These are phyloP conservation scores for Cephus rjabovi DNA, from an alignment of 2,888 invertebrate genomes.

Conservation along the genomic window DNA sequence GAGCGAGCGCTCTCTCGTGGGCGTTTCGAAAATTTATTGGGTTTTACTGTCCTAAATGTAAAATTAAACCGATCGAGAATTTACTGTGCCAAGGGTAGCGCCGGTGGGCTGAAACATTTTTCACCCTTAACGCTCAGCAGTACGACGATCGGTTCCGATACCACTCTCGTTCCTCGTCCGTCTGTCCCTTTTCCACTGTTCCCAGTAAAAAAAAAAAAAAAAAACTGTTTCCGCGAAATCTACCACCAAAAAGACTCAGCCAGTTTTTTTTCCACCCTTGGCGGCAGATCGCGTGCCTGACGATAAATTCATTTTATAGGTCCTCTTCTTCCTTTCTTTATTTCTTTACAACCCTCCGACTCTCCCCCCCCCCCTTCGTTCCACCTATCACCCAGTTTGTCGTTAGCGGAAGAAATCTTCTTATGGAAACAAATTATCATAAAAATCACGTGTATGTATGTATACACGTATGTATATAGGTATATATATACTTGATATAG, in stretches of 20 bases:
- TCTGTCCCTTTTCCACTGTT: conserved; percentile 9
- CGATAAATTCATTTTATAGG: conserved; percentile 25
- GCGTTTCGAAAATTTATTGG: conserved; percentile 23
- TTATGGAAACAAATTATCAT: conserved; percentile 22
- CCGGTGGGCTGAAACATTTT: conserved; percentile 18
- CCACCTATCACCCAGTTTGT: too few species aligned
- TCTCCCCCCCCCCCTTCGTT: too few species aligned
- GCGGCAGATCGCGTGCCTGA: background rate
- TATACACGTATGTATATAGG: background rate
- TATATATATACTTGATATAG: background rate
- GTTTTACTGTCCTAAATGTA: conserved; percentile 25
- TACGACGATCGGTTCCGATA: too few species aligned
- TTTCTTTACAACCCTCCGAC: too few species aligned
- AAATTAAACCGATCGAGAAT: conserved; percentile 25
- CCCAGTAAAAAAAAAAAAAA: background rate
- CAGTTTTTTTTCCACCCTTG: background rate
- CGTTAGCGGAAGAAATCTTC: conserved; percentile 15
- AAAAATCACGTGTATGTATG: conserved; percentile 21
- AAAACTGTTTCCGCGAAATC: too few species aligned
- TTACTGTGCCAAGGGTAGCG: conserved; percentile 13
- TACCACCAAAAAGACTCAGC: conserved; percentile 1
- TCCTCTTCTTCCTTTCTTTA: conserved; percentile 17
- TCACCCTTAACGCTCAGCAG: conserved; percentile 1
- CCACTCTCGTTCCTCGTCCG: too few species aligned
- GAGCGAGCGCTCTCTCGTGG: too few species aligned